Evolutionary conservation across 2,113 vertebrate genomes (phyloP).

Genomic region (Riparia riparia): DNA sequence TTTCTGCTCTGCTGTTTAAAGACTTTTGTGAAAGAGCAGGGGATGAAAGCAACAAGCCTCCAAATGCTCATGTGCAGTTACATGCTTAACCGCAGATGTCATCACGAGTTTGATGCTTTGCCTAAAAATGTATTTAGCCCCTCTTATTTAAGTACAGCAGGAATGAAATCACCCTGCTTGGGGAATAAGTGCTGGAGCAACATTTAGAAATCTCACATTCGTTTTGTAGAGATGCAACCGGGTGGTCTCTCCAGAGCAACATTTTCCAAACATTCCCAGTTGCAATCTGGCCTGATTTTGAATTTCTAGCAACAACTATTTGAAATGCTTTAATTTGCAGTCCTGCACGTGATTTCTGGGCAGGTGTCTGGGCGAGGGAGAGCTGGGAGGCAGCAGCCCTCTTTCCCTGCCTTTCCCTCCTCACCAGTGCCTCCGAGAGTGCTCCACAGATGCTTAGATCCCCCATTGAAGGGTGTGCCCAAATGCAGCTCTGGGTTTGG

Average conservation of each 20-base stretch:
- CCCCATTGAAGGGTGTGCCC: neutral
- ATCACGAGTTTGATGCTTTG: slow-evolving; percentile 38
- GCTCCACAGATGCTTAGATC: neutral
- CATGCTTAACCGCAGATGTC: slow-evolving; percentile 36
- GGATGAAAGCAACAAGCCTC: neutral
- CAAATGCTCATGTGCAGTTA: neutral
- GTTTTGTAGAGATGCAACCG: neutral
- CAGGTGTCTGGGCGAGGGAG: neutral
- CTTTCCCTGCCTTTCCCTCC: neutral
- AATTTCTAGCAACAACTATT: neutral
- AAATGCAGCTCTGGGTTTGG: neutral
- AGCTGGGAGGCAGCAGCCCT: neutral
- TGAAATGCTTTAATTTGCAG: neutral
- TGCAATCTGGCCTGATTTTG: neutral
- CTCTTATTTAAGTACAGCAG: slow-evolving; percentile 15
- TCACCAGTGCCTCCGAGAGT: neutral
- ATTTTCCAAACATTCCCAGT: neutral
- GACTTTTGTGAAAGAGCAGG: neutral
- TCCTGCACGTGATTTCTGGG: neutral
- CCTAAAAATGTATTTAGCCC: slow-evolving; percentile 22
- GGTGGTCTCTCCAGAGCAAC: slow-evolving; percentile 35
- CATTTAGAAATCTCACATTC: neutral
- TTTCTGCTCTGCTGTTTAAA: neutral
- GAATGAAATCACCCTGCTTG: neutral
- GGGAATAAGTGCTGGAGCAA: slow-evolving; percentile 45